Evolutionary conservation across 2,797 vertebrate species (phyloP).

Genomic region (Calcarius lapponicus): DNA sequence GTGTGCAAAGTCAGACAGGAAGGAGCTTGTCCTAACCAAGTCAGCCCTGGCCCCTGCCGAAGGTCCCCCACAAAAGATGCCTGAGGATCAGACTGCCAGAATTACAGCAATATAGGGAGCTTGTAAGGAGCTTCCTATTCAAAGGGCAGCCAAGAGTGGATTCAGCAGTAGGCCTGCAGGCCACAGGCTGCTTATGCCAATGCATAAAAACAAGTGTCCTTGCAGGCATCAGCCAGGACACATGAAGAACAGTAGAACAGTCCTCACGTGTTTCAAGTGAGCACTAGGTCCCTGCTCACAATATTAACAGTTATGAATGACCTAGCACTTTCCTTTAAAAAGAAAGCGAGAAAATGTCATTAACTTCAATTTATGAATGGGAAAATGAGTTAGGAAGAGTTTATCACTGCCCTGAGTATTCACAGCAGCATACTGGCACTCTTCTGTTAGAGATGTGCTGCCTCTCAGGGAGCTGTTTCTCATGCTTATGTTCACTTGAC

Average conservation of each 20-base stretch:
- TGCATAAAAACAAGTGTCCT: background rate
- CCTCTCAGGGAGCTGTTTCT: background rate
- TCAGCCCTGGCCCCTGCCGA: background rate
- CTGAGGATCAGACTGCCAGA: background rate
- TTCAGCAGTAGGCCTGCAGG: background rate
- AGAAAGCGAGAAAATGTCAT: background rate
- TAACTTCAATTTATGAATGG: background rate
- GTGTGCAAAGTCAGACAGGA: background rate
- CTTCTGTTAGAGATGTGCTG: background rate
- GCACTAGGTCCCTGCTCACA: background rate
- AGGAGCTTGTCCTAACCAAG: background rate
- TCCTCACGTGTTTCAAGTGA: background rate
- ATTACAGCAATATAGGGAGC: rapidly evolving
- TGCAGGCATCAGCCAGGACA: background rate
- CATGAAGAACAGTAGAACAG: background rate
- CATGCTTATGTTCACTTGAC: background rate
- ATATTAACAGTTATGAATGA: background rate
- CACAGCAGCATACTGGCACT: background rate
- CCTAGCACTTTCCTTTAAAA: background rate
- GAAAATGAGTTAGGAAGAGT: background rate
- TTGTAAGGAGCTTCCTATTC: background rate
- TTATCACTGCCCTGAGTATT: background rate
- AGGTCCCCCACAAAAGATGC: background rate
- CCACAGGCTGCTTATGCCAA: background rate
- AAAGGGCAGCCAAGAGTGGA: background rate